Percentiles rank a stretch among this genome's conserved stretches.
These are phyloP conservation scores for Dendroctonus ponderosae DNA, from an alignment of 1,140 invertebrate species.

Conservation along the genomic window DNA sequence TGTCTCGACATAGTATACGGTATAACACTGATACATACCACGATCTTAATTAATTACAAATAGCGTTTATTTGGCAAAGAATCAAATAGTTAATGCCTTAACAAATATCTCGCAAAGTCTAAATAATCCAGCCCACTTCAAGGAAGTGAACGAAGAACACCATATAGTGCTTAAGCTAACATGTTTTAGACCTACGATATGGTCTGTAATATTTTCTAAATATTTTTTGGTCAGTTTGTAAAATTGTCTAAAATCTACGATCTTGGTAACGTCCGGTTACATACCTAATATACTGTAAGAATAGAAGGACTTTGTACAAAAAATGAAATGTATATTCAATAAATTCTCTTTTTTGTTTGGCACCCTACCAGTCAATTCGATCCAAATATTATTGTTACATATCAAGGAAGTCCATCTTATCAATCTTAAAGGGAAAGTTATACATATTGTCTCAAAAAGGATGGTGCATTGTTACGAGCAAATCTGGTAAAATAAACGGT, in stretches of 20 bases:
- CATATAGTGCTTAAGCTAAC: too few relatives aligned
- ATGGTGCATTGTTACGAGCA: not conserved
- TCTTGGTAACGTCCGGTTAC: slow-evolving; percentile 23
- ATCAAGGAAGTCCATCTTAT: slow-evolving; percentile 6
- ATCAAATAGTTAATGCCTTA: too few relatives aligned
- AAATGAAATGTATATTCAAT: slow-evolving; percentile 1
- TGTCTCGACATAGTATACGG: too few relatives aligned
- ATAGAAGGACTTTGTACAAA: slow-evolving; percentile 6
- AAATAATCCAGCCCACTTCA: too few relatives aligned
- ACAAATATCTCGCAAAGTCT: too few relatives aligned
- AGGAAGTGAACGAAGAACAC: too few relatives aligned
- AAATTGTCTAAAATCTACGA: slow-evolving; percentile 26
- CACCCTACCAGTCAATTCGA: slow-evolving; percentile 18
- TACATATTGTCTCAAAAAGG: slow-evolving; percentile 16
- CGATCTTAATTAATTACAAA: too few relatives aligned
- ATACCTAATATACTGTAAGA: not conserved
- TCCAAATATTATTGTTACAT: slow-evolving; percentile 17
- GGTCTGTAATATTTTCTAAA: slow-evolving; percentile 4
- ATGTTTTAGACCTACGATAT: not conserved
- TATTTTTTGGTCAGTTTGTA: slow-evolving; percentile 29
- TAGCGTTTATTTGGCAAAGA: too few relatives aligned
- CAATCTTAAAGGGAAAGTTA: not conserved
- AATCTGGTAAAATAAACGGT: too few relatives aligned
- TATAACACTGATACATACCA: too few relatives aligned
- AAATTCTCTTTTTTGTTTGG: slow-evolving; percentile 19